Evolutionary conservation across 1,140 invertebrate genomes (phyloP), one percentile per base, ranked within the genome.

Genomic region (Sipha flava): DNA sequence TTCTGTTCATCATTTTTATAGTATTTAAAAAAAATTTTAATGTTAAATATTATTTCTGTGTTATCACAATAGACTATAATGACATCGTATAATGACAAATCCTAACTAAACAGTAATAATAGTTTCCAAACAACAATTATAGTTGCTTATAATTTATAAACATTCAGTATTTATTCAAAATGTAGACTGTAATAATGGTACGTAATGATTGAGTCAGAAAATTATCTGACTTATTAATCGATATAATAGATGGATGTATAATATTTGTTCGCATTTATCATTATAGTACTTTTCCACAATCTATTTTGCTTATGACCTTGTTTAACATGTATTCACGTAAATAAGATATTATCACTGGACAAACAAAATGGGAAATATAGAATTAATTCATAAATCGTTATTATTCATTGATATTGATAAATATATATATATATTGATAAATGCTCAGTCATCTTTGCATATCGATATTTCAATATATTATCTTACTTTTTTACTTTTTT

Each of bases 231-330:
- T 5, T 70, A 26, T 45, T 70, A 45, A 70, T 47, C 43, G 14
- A 70, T 70, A n/a, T 16, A 47, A 66, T n/a, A n/a, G n/a, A 45
- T 45, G 18, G 43, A 1, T 68, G 26, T 45, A 43, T 68, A 68
- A 45, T 45, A 68, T 68, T 29, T 45, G 40, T 70, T 23, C 23
- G 43, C 40, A 3, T 47, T 70, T 70, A 70, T 21, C 6, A 45
- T 70, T 70, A 47, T 45, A n/a, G 40, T 29, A 45, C 45, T 70
- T 70, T 45, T 43, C n/a, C 43, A 70, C 47, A 47, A 70, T 70
- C 66, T 70, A 70, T 70, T 47, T 43, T 70, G 47, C 66, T 43
- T 70, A 47, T 70, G 43, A 70, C 66, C 66, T 70, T 70, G 66
- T 70, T 70, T 47, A 45, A 70, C 14, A 26, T 16, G 26, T 70